Evolutionary conservation across 1,140 invertebrate genomes (phyloP), one percentile per base, ranked within the genome.

Genomic region (Copidosoma floridanum): DNA sequence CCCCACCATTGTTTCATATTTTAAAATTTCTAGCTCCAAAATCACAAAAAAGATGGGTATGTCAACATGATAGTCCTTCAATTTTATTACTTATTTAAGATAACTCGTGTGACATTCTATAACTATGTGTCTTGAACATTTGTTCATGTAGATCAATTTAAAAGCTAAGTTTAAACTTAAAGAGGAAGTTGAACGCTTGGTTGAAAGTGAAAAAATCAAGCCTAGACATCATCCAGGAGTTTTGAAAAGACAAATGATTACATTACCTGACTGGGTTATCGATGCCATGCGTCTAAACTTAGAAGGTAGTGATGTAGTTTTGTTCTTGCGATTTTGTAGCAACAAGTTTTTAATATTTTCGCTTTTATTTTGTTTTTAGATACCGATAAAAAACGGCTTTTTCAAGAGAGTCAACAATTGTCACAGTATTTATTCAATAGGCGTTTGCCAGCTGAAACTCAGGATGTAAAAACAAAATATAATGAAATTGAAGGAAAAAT

Each of bases 151-250:
- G 67, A 57, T 52, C 24, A 66, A 71, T 41, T 77, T 78, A 24
- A 83, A 80, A 71, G 72, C 81, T 12, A 81, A 81, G 56, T 73
- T 81, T 3, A 70, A 74, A 62, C 70, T 86, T 7, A 79, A 85
- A 64, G 71, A 80, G 21, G 68, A 65, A 27, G 68, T 87, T 12
- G 66, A 81, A 43, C 70, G 83, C 11, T 78, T 77, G 56, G 76
- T 90, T 38, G 82, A 84, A 40, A 76, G 82, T 20, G 75, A 85
- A 10, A 69, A 78, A 55, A 73, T 84, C n/a, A 90, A 89, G 73
- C 83, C 86, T 11, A 81, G 82, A 53, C 82, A 85, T 63, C 89
- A 91, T 82, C 86, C 88, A 16, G 90, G 90, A 48, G 75, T 84
- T 10, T 77, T 83, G 12, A 75, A 75, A 26, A 76, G 80, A 12